These are phyloP conservation scores for Rhaphigaster nebulosa DNA, from an alignment of 2,888 invertebrate species.

Conservation along the genomic window DNA sequence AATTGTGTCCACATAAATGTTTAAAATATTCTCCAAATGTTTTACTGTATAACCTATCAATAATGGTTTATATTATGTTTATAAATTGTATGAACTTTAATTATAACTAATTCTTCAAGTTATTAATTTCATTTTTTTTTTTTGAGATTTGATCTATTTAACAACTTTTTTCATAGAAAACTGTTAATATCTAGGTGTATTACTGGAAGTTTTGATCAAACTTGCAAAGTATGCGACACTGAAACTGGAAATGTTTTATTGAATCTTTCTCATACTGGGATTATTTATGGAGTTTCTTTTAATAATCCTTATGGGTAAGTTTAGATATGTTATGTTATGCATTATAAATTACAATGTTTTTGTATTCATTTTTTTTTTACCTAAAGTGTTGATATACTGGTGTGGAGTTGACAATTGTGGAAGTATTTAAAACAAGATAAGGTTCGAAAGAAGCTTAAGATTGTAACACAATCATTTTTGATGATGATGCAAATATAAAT, in stretches of 20 bases:
- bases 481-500: no score
- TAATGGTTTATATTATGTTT: background rate
- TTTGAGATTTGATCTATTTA: background rate
- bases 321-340: background rate
- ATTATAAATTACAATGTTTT: background rate
- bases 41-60: background rate
- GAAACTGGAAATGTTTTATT: slow-evolving; percentile 78
- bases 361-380: background rate
- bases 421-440: no score
- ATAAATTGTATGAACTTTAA: background rate
- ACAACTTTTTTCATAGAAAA: background rate
- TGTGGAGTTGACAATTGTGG: background rate
- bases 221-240: slow-evolving; percentile 85
- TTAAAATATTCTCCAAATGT: no score
- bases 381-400: background rate
- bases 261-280: slow-evolving; percentile 84
- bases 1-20: no score
- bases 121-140: background rate
- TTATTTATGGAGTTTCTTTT: slow-evolving; percentile 84
- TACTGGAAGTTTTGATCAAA: slow-evolving; percentile 87
- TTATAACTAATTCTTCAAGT: background rate
- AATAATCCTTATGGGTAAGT: slow-evolving; percentile 82
- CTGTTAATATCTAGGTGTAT: slow-evolving; percentile 74
- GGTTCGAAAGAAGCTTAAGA: background rate
- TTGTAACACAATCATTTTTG: background rate